Base-by-base conservation (phyloP, 2,888 invertebrate genomes). In the Leptogaster cylindrica region DNA sequence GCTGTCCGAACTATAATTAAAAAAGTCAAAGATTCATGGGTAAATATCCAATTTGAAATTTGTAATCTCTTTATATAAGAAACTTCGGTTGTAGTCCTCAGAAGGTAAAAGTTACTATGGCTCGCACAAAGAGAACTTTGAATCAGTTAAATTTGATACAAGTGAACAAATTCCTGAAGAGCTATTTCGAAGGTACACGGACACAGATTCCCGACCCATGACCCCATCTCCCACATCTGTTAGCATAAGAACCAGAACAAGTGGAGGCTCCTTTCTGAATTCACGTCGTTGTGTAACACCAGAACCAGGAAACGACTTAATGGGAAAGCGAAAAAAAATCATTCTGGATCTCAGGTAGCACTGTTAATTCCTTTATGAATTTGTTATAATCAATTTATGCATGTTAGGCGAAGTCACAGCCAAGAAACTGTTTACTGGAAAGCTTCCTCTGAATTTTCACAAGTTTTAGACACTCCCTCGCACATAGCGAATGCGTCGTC, bases 121-220 rank as follows among this genome's bases (percentile, higher is more conserved):
- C 3, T 18, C 52, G 3, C 64, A 66, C 8, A 63, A 48, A n/a
- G 69, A 64, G 3, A 51, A 63, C 25, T 68, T 48, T 16, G 61
- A 66, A 12, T 39, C 36, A 12, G 61, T 27, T 4, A 12, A 61
- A 7, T 64, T 63, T 12, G 67, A 69, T 66, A 78, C 77, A 50
- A 64, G 74, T 68, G 89, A 89, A 72, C 86, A 87, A 73, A 88
- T 90, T 72, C 89, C 90, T 0, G 90, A 91, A 74, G 90, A 90
- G 77, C 83, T 90, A 75, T 90, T 90, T 77, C 84, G 89, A 74
- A 88, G 90, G 70, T 93, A 92, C 75, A 90, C 92, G 0, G 92
- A 92, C 73, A 93, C 92, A 0, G 93, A 93, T 77, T 93, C 93
- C 0, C 83, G 93, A 20, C 92, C 93, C 0, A 79, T 89, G 71